Base-by-base conservation (phyloP, 1,140 invertebrate genomes). In the Drosophila murphyi region DNA sequence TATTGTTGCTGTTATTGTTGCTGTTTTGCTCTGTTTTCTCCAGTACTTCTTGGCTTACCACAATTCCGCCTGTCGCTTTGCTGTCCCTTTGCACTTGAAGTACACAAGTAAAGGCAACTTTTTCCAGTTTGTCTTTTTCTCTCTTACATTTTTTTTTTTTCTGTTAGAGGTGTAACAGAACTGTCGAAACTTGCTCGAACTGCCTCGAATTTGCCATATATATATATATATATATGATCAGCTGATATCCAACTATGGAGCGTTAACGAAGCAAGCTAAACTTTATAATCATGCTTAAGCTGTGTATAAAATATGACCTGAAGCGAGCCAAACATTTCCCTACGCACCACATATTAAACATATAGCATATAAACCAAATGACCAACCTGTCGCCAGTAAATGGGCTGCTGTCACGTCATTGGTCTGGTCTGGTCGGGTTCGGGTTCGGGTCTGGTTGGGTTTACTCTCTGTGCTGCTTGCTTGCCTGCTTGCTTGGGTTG, bases 331-430 rank as follows among this genome's bases (percentile, higher is more conserved):
- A 82, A 87, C 20, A 20, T 80, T 85, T 83, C 56, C 71, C 71
- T 67, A 85, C 81, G 81, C 81, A 83, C 81, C 81, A 70, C 45
- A 62, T 6, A 48, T 6, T 2, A 29, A 2, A 48, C 20, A 48
- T 5, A 48, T 7, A 29, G 20, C 47, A 52, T 45, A 81, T 70
- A 80, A 63, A 57, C 63, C 62, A 76, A 86, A 86, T 86, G 82
- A 67, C 83, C 83, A 86, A 86, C 65, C 86, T 88, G 82, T 86
- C 82, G 82, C 83, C 76, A 82, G 76, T 73, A 68, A 86, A 86
- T 86, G 82, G 79, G 62, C 80, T 72, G 68, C 83, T 79, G 82
- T 88, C 82, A 86, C 82, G 82, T 86, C 79, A 86, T 64, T 74
- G 63, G 34, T 37, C 57, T 71, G 70, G 55, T 56, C 37, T 37